Conservation (phyloP, 1,140 invertebrate genomes). For the Drosophila nigrodunni region DNA sequence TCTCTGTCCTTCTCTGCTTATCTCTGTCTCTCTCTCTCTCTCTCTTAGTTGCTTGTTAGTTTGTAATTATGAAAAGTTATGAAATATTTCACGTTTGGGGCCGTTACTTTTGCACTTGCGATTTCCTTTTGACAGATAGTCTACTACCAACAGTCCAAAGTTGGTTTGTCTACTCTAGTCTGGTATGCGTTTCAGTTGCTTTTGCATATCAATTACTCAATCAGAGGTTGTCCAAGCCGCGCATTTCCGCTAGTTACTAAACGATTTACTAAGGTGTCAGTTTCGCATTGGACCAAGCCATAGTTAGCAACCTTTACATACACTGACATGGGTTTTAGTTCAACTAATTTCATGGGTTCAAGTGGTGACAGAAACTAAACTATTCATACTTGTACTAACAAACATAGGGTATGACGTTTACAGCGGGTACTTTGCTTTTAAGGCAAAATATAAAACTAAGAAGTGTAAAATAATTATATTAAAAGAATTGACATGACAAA, state of each 20-base stretch:
- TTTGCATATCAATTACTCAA: slow-evolving; percentile 77
- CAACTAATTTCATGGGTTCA: slow-evolving; percentile 31
- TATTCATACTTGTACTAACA: background rate
- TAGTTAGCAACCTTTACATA: background rate
- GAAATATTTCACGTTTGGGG: slow-evolving; percentile 56
- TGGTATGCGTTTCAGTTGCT: slow-evolving; percentile 36
- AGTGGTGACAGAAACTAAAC: background rate
- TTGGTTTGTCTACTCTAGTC: background rate
- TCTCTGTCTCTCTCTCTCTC: too few relatives aligned
- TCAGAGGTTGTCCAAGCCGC: slow-evolving; percentile 24
- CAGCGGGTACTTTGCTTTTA: background rate
- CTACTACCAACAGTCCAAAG: slow-evolving; percentile 16
- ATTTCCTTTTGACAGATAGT: slow-evolving; percentile 55
- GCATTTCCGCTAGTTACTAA: slow-evolving; percentile 24
- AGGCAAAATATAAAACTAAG: background rate
- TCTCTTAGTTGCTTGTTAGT: slow-evolving; percentile 12
- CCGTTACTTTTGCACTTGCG: slow-evolving; percentile 53
- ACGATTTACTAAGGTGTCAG: slow-evolving; percentile 29
- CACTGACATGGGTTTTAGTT: slow-evolving; percentile 15
- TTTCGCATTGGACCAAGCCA: slow-evolving; percentile 2
- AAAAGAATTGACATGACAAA: too few relatives aligned
- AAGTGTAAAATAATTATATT: too few relatives aligned
- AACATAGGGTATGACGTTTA: background rate
- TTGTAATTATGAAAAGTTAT: slow-evolving; percentile 67
- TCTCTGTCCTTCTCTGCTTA: slow-evolving; percentile 16